Base-by-base conservation (phyloP, 2,113 vertebrate genomes). In the Chlamydotis undulata region DNA sequence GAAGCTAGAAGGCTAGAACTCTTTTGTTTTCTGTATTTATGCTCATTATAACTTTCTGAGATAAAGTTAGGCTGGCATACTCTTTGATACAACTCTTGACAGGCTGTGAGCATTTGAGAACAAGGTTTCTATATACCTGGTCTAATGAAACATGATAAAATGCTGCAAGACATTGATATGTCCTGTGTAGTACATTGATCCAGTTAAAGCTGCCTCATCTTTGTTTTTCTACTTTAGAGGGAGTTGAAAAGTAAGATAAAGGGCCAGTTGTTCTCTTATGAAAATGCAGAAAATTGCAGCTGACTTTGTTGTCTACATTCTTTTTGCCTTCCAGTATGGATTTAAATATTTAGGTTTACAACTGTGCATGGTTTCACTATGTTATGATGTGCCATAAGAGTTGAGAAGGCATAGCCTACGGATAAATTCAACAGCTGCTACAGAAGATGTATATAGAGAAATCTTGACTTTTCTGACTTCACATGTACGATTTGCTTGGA, bases 271-370 rank as follows among this genome's bases (percentile, higher is more conserved):
- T 87, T 81, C n/a, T 76, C 57, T 33, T 87, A 65, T 0, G 9
- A 85, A 95, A 95, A 88, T 39, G 37, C 92, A 87, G 55, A 87
- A 91, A 83, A 23, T 80, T 93, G 50, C 89, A 95, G 61, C 60
- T 92, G 83, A 61, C 70, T 37, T 77, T 83, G 53, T 64, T 89
- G 77, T 70, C 93, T 87, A 39, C 91, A 91, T 94, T 95, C 86
- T 90, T 96, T 94, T 87, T 94, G 87, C 69, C 67, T 82, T 94
- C 37, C n/a, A 82, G 19, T 73, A 16, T 81, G 43, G 61, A 70
- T 82, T 83, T 93, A 95, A 94, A 76, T 95, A 85, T 87, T 93
- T 94, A 69, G 33, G 45, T 91, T 95, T 93, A 65, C 78, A 83
- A 91, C 53, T 94, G 87, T 22, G 1, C 81, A 10, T 85, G 81